Evolutionary conservation across 1,140 invertebrate species (phyloP).

Genomic region (Centruroides sculpturatus): DNA sequence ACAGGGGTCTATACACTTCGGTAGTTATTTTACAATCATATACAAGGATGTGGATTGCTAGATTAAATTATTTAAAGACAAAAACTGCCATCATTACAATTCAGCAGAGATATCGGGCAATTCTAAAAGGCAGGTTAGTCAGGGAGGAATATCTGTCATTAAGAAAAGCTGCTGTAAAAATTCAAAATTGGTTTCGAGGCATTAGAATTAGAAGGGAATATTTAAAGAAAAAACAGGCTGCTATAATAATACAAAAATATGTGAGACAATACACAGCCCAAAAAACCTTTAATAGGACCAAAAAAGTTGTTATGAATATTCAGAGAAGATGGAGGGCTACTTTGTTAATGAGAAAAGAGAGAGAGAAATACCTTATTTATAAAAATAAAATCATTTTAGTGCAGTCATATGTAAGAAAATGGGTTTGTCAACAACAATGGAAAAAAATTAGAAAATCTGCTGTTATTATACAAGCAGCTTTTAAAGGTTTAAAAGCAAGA

Average conservation of each 20-base stretch:
- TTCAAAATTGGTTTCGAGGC: slow-evolving; percentile 1
- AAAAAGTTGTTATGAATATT: not conserved
- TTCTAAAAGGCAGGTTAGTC: not conserved
- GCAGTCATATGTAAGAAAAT: not conserved
- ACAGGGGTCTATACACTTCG: too few relatives aligned
- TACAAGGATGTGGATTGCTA: not conserved
- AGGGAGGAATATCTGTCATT: not conserved
- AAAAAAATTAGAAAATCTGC: not conserved
- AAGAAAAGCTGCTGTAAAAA: not conserved
- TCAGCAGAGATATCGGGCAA: slow-evolving; percentile 1
- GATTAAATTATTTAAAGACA: slow-evolving; percentile 1
- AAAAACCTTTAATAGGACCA: not conserved
- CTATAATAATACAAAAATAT: slow-evolving; percentile 1
- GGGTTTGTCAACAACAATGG: not conserved
- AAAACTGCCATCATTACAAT: not conserved
- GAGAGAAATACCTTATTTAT: not conserved
- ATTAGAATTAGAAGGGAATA: not conserved
- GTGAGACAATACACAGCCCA: not conserved
- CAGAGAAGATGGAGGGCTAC: not conserved
- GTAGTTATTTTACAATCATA: not conserved
- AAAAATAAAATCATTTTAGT: not conserved
- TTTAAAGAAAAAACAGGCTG: not conserved
- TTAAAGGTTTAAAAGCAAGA: not conserved
- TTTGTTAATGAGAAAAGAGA: not conserved
- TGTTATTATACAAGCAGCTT: slow-evolving; percentile 1